Conservation (phyloP, 2,888 invertebrate species). For the Penaeus monodon region DNA sequence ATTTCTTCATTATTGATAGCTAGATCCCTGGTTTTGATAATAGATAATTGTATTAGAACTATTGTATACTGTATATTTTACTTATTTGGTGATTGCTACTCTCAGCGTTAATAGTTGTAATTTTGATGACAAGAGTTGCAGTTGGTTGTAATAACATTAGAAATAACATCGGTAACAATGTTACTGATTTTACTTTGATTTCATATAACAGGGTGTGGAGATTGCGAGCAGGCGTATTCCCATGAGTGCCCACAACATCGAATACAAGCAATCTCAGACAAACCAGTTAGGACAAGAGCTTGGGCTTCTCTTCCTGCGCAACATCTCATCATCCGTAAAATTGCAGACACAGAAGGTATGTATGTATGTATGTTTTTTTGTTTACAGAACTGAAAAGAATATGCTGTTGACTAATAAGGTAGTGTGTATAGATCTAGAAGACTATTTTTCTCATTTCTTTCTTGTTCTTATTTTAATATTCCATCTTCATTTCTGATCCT, state of each 20-base stretch:
- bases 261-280: conserved; percentile 76
- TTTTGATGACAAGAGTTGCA: neutral
- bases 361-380: conserved; percentile 67
- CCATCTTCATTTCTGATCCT: neutral
- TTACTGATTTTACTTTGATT: no score
- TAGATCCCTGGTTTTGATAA: no score
- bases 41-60: no score
- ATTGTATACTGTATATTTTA: no score
- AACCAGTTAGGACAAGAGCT: conserved; percentile 81
- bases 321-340: conserved; percentile 75
- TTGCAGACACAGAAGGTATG: conserved; percentile 66
- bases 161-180: no score
- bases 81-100: no score
- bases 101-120: neutral
- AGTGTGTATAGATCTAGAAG: no score
- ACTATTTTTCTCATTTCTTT: no score
- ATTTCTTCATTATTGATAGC: no score
- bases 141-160: neutral
- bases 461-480: no score
- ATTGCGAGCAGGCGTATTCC: conserved; percentile 69
- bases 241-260: conserved; percentile 67
- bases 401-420: no score
- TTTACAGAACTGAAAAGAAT: no score
- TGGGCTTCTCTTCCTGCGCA: conserved; percentile 82
- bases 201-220: conserved; percentile 70